Evolutionary conservation across 1,140 invertebrate genomes (phyloP), one percentile per base, ranked within the genome.

Genomic region (Hormaphis cornu): DNA sequence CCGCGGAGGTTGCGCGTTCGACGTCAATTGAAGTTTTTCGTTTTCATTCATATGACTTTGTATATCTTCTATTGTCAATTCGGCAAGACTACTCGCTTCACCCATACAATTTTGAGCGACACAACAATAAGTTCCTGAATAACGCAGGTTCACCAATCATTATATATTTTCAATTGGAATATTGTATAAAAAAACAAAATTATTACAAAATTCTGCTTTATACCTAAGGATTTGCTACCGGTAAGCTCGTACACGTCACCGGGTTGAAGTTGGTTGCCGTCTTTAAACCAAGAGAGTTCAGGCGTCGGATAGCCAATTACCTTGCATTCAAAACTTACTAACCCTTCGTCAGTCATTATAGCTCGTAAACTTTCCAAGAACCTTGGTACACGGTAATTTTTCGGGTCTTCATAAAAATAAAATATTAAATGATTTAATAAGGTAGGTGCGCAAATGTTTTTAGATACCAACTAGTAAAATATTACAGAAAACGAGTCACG

Each of bases 91-190:
- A 73, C 83, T 87, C 0, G 89, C 88, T 79, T 91, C 86, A 0
- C 93, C 93, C 90, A 95, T 94, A 74, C 90, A 92, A 76, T 95
- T 96, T 72, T 80, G 84, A 0, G 93, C 93, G 35, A 93, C 88
- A 75, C 93, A 96, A 73, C 90, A 93, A 76, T 95, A 96, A 4
- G 89, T 91, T 14, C 93, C 92, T 82, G 76, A 40, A 75, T 46
- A 24, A 33, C 42, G 24, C n/a, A n/a, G n/a, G n/a, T 42, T 16
- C 8, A 59, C 9, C 6, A 72, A 61, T n/a, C 2, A 42, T 42
- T n/a, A 42, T 42, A 42, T 42, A 42, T n/a, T 42, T 37, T n/a
- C n/a, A n/a, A n/a, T n/a, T 28, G 0, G 2, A 28, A 1, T 1
- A 37, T 52, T 54, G n/a, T 50, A 18, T n/a, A 50, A 50, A 6